Evolutionary conservation across 2,797 vertebrate genomes (phyloP).

Genomic region (Neosilurus mollespiculum): DNA sequence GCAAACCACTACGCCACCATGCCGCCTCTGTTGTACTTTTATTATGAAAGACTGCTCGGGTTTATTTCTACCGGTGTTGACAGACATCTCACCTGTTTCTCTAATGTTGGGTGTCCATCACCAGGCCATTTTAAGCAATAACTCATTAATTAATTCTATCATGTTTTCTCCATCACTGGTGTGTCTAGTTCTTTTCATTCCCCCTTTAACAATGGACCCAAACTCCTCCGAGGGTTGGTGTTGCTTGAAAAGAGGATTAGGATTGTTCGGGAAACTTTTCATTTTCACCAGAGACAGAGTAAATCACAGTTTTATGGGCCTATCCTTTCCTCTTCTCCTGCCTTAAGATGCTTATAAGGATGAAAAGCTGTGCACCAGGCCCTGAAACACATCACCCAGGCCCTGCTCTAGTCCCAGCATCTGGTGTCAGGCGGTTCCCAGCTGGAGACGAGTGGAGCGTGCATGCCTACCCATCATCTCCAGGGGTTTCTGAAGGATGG

Average conservation of each 20-base stretch:
- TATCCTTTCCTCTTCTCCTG: background rate
- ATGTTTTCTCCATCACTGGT: background rate
- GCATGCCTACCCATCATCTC: slow-evolving; percentile 35
- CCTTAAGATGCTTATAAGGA: slow-evolving; percentile 19
- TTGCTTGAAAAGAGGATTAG: slow-evolving; percentile 8
- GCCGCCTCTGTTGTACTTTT: no score
- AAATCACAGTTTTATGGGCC: slow-evolving; percentile 26
- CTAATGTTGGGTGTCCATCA: slow-evolving; percentile 25
- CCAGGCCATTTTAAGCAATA: background rate
- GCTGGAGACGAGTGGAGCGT: slow-evolving; percentile 45
- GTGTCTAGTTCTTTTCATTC: slow-evolving; percentile 14
- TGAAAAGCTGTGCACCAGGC: slow-evolving; percentile 25
- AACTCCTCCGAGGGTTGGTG: slow-evolving; percentile 18
- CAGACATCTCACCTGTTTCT: slow-evolving; percentile 4
- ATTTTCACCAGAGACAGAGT: slow-evolving; percentile 6
- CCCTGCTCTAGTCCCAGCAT: slow-evolving; percentile 40
- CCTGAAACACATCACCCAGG: slow-evolving; percentile 29
- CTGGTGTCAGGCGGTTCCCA: slow-evolving; percentile 45
- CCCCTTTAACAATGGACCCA: slow-evolving; percentile 20
- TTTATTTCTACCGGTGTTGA: background rate
- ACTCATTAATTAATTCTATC: slow-evolving; percentile 20
- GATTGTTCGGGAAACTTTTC: slow-evolving; percentile 32
- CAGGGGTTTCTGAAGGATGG: slow-evolving; percentile 37
- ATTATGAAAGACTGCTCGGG: background rate
- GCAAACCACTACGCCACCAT: no score